Evolutionary conservation across 2,113 vertebrate species (phyloP).

Genomic region (Larimichthys crocea): DNA sequence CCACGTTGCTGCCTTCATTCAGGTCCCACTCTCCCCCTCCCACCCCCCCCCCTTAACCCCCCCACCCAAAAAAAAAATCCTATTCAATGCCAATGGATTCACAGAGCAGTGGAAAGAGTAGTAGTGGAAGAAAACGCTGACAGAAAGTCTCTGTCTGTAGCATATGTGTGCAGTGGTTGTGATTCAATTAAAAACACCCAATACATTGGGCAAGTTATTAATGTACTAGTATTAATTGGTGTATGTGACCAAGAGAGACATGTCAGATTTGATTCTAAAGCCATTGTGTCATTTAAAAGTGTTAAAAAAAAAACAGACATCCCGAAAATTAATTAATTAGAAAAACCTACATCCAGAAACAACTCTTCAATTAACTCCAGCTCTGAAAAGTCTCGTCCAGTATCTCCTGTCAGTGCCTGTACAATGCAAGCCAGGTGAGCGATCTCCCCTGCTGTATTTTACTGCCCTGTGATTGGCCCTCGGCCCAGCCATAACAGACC

Average conservation of each 20-base stretch:
- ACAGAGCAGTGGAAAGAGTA: slow-evolving; percentile 86
- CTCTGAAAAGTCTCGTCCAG: background rate
- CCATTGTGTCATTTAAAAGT: background rate
- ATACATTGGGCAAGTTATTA: slow-evolving; percentile 90
- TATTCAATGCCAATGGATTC: slow-evolving; percentile 97
- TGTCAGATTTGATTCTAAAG: slow-evolving; percentile 79
- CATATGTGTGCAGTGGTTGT: slow-evolving; percentile 79
- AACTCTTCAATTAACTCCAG: background rate
- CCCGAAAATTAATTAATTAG: background rate
- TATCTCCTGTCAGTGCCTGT: slow-evolving; percentile 47
- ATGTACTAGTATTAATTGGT: slow-evolving; percentile 86
- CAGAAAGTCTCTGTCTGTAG: slow-evolving; percentile 67
- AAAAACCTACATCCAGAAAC: background rate
- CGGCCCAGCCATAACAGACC: slow-evolving; percentile 73
- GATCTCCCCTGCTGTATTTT: slow-evolving; percentile 35
- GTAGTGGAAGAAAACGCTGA: slow-evolving; percentile 67
- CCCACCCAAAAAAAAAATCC: slow-evolving; percentile 82
- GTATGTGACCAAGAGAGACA: slow-evolving; percentile 76
- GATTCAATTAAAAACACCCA: slow-evolving; percentile 87
- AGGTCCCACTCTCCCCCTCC: slow-evolving; percentile 83
- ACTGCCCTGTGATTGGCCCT: slow-evolving; percentile 65
- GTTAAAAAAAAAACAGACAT: background rate
- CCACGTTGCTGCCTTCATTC: slow-evolving; percentile 99
- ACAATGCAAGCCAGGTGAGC: slow-evolving; percentile 77
- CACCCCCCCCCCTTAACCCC: slow-evolving; percentile 18